These are phyloP conservation scores for Oreochromis mossambicus DNA, from an alignment of 2,797 vertebrate genomes.

Conservation along the genomic window DNA sequence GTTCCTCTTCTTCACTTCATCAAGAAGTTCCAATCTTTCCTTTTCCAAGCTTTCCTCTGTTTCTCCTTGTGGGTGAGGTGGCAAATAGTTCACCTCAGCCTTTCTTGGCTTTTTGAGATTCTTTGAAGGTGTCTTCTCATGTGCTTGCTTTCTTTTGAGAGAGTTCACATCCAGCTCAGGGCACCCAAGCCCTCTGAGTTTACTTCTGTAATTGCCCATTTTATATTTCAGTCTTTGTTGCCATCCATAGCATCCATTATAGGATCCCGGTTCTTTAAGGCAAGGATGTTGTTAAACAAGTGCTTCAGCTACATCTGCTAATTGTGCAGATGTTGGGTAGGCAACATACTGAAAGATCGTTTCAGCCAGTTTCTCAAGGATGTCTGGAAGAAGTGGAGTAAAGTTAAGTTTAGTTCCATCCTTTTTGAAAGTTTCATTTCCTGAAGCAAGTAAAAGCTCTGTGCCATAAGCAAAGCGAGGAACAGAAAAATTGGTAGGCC, in stretches of 20 bases:
- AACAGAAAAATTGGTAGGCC: no score
- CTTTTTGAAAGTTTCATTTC: no score
- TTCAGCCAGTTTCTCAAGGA: no score
- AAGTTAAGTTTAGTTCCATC: no score
- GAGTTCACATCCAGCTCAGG: conserved; percentile 27
- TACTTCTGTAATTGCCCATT: conserved; percentile 23
- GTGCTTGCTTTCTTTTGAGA: background rate
- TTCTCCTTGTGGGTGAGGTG: conserved; percentile 4
- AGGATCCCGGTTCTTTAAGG: conserved; percentile 12
- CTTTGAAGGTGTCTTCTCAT: conserved; percentile 1
- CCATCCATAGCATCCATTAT: conserved; percentile 24
- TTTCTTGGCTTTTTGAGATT: conserved; percentile 24
- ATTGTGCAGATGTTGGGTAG: conserved; percentile 6
- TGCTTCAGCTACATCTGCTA: background rate
- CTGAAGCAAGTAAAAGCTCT: no score
- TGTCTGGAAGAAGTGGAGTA: no score
- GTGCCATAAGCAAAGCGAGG: no score
- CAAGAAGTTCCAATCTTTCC: background rate
- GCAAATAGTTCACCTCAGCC: conserved; percentile 14
- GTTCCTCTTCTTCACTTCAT: background rate
- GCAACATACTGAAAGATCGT: conserved; percentile 19
- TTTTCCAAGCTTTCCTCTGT: background rate
- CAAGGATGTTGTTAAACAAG: conserved; percentile 20
- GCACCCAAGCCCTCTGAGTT: conserved; percentile 11
- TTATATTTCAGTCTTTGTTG: conserved; percentile 29